Conservation (phyloP, 2,113 vertebrate genomes). For the Melanerpes aurifrons region DNA sequence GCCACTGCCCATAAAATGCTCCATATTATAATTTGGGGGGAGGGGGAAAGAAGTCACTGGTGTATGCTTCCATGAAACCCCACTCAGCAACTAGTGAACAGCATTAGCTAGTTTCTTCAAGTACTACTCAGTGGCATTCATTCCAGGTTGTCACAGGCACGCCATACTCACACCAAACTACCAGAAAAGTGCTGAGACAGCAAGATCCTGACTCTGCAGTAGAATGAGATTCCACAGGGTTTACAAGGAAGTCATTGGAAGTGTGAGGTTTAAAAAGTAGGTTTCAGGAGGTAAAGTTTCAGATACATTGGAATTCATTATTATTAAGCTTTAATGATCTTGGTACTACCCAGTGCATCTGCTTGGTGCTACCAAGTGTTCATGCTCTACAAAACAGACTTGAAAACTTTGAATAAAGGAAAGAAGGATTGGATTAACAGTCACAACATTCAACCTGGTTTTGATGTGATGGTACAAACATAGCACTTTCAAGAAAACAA, state of each 20-base stretch:
- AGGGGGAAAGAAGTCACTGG: background rate
- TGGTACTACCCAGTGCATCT: background rate
- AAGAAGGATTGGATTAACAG: background rate
- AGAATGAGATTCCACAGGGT: background rate
- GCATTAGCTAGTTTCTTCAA: background rate
- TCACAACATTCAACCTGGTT: background rate
- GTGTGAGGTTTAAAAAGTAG: background rate
- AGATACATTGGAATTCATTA: background rate
- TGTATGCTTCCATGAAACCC: background rate
- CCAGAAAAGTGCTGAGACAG: background rate
- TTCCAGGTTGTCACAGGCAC: background rate
- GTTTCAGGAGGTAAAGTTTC: background rate
- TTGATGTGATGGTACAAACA: background rate
- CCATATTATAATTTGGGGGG: constrained; percentile 39
- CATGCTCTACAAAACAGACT: background rate
- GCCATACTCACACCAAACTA: background rate
- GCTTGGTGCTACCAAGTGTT: background rate
- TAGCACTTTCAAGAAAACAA: background rate
- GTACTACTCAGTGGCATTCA: background rate
- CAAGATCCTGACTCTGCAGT: background rate
- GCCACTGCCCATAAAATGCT: constrained; percentile 30
- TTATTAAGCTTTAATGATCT: background rate
- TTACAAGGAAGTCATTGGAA: background rate
- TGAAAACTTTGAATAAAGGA: background rate
- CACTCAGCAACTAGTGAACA: background rate